Percentiles rank a stretch among this genome's conserved stretches.
Conservation (phyloP, 2,113 vertebrate species). For the Nibea coibor region DNA sequence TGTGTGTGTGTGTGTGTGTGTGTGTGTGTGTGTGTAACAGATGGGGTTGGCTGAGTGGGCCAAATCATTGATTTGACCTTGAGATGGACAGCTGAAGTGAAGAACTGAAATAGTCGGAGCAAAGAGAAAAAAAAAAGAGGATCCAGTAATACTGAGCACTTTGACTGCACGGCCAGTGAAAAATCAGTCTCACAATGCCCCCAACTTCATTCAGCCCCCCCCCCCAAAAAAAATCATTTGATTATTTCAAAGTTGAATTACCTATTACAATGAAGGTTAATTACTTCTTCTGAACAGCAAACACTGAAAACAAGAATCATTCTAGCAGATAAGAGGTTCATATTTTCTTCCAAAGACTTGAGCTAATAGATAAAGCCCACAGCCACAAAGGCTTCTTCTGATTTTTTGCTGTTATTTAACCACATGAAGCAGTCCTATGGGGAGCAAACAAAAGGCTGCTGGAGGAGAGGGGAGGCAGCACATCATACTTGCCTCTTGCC, state of each 20-base stretch:
- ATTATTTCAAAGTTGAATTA: not conserved
- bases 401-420: not conserved
- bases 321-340: not conserved
- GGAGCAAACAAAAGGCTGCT: constrained; percentile 22
- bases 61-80: constrained; percentile 80
- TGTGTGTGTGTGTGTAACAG: constrained; percentile 61
- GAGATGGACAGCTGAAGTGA: constrained; percentile 51
- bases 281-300: not conserved
- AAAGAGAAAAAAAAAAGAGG: constrained; percentile 1
- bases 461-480: constrained; percentile 25
- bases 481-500: constrained; percentile 16
- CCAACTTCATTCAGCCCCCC: not conserved
- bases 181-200: not conserved
- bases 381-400: not conserved
- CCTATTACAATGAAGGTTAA: not conserved
- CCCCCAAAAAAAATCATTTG: not conserved
- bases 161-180: not conserved
- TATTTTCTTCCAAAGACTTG: not conserved
- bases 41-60: constrained; percentile 63
- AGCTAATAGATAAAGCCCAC: not conserved
- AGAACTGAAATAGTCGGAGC: constrained; percentile 13
- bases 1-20: not conserved
- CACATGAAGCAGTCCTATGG: not conserved
- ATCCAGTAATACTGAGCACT: not conserved
- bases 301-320: not conserved